Conservation (phyloP, 1,140 invertebrate genomes). For the Maniola jurtina region DNA sequence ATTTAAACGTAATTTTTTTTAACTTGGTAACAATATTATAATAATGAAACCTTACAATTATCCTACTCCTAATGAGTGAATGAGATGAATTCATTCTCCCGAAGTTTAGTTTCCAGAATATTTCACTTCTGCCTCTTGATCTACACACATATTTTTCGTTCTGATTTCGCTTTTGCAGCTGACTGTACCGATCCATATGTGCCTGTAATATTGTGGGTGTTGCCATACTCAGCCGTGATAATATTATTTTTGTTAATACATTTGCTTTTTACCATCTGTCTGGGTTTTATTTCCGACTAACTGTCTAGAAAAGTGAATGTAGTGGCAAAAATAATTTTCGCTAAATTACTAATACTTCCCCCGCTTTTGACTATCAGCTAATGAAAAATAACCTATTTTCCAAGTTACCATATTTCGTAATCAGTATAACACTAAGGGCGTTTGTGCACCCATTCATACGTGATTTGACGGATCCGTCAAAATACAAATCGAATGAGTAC, state of each 20-base stretch:
- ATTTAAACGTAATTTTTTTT: too few species aligned
- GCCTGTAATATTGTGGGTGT: neutral
- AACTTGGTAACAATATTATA: too few species aligned
- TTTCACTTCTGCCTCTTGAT: too few species aligned
- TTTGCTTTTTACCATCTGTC: slow-evolving; percentile 57
- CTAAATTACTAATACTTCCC: slow-evolving; percentile 33
- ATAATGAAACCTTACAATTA: too few species aligned
- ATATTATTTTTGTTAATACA: slow-evolving; percentile 74
- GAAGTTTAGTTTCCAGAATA: too few species aligned
- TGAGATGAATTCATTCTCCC: too few species aligned
- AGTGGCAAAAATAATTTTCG: slow-evolving; percentile 62
- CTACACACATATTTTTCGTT: too few species aligned
- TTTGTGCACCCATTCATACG: too few species aligned
- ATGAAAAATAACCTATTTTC: neutral
- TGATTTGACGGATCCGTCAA: too few species aligned
- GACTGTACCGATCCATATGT: slow-evolving; percentile 8
- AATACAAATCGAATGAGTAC: too few species aligned
- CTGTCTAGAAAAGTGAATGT: slow-evolving; percentile 69
- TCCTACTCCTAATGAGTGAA: too few species aligned
- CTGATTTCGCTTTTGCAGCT: neutral
- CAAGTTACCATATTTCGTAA: neutral
- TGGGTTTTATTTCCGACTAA: slow-evolving; percentile 71
- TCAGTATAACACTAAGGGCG: too few species aligned
- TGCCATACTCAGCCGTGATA: slow-evolving; percentile 34
- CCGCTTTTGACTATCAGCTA: slow-evolving; percentile 9